phyloP scores from a whole-genome alignment of 2,888 invertebrate genomes.

The Antheraea assamensis region DNA sequence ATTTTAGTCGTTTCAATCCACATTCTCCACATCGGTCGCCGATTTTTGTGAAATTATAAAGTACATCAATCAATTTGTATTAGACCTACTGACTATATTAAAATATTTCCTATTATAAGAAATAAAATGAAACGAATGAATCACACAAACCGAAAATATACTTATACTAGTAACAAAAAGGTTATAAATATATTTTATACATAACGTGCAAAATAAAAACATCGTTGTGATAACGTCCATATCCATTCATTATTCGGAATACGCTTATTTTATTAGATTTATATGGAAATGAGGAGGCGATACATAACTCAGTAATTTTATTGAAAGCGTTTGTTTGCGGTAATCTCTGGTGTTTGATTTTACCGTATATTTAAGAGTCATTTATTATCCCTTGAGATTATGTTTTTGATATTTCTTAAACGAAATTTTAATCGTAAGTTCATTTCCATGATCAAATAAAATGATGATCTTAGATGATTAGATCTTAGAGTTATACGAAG shows the following conservation, averaged over 20 bases:
- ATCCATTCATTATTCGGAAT: slow-evolving; percentile 58
- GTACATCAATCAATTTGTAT: background rate
- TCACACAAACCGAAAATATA: background rate
- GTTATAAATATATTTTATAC: slow-evolving; percentile 27
- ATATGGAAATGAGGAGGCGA: slow-evolving; percentile 62
- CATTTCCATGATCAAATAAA: background rate
- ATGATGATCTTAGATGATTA: background rate
- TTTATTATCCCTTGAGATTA: background rate
- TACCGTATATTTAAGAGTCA: background rate
- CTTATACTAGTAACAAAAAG: background rate
- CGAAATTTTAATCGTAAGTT: background rate
- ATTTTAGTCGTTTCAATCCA: background rate
- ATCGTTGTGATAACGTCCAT: slow-evolving; percentile 52
- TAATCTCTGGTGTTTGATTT: slow-evolving; percentile 4
- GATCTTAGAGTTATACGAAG: background rate
- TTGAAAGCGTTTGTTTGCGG: slow-evolving; percentile 46
- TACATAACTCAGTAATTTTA: slow-evolving; percentile 53
- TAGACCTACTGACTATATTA: background rate
- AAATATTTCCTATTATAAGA: background rate
- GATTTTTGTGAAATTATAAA: background rate
- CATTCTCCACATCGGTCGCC: background rate
- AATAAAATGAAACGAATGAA: background rate
- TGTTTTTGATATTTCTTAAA: background rate
- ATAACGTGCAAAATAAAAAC: slow-evolving; percentile 51
- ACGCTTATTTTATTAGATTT: slow-evolving; percentile 64